These are phyloP conservation scores for Desmodus rotundus DNA, from an alignment of 2,113 vertebrate genomes.

Conservation along the genomic window DNA sequence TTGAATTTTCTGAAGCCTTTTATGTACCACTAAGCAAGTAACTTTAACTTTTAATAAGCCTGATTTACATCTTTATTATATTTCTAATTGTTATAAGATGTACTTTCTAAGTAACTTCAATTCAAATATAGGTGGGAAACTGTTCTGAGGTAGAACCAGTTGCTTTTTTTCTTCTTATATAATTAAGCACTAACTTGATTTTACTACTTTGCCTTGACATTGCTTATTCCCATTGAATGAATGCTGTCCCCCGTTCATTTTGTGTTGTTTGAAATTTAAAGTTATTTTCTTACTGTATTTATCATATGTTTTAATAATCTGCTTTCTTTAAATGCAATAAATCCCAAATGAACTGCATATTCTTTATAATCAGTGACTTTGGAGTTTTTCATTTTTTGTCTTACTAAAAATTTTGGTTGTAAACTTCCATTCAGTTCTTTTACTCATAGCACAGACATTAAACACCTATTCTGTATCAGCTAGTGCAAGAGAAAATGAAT, in stretches of 20 bases:
- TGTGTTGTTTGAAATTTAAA: conserved; percentile 58
- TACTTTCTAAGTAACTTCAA: conserved; percentile 66
- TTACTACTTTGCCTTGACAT: conserved; percentile 29
- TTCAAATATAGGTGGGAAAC: conserved; percentile 44
- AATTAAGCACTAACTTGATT: conserved; percentile 42
- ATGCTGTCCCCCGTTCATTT: conserved; percentile 40
- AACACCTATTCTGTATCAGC: not conserved
- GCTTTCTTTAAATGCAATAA: conserved; percentile 64
- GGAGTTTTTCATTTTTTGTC: conserved; percentile 23
- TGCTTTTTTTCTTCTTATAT: not conserved
- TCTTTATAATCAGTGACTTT: conserved; percentile 46
- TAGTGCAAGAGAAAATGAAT: not conserved
- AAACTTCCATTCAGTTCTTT: conserved; percentile 32
- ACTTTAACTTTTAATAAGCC: conserved; percentile 76
- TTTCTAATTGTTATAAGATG: conserved; percentile 76
- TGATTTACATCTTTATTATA: conserved; percentile 68
- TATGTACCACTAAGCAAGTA: conserved; percentile 83
- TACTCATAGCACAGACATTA: not conserved
- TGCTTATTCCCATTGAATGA: conserved; percentile 49
- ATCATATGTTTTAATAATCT: conserved; percentile 52
- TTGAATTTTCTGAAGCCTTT: conserved; percentile 82
- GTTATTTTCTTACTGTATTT: conserved; percentile 73
- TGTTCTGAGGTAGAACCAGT: not conserved
- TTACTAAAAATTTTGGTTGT: conserved; percentile 22
- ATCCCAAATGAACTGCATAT: conserved; percentile 31